These are phyloP conservation scores for Pangasius mekongensis DNA, from an alignment of 2,797 vertebrate genomes.

Conservation along the genomic window DNA sequence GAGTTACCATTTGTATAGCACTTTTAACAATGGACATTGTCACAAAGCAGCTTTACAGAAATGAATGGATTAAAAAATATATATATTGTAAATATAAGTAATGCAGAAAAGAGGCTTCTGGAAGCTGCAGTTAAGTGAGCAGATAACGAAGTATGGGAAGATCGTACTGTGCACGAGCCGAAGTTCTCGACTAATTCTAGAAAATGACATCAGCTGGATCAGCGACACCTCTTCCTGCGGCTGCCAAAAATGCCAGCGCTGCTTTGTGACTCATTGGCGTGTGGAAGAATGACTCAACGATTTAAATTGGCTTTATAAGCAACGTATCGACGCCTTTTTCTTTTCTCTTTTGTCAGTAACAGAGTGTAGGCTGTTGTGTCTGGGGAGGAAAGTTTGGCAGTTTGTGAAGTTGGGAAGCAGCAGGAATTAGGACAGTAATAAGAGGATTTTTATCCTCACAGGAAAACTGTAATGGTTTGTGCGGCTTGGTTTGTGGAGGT, in stretches of 20 bases:
- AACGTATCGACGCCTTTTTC: neutral
- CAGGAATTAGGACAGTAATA: conserved; percentile 1
- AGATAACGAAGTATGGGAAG: neutral
- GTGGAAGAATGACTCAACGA: neutral
- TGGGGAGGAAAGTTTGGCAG: conserved; percentile 7
- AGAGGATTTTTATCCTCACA: neutral
- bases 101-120: neutral
- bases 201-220: conserved; percentile 23
- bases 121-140: neutral
- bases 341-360: conserved; percentile 16
- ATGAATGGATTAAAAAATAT: too few relatives aligned
- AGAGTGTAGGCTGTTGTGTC: neutral
- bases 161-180: neutral
- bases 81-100: neutral
- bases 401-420: conserved; percentile 6
- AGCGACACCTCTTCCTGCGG: neutral
- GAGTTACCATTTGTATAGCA: too few relatives aligned
- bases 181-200: conserved; percentile 18
- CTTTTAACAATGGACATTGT: too few relatives aligned
- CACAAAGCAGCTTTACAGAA: too few relatives aligned
- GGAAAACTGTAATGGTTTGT: neutral
- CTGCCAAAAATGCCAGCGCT: neutral
- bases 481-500: neutral
- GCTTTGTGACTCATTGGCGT: conserved; percentile 32
- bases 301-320: conserved; percentile 1